Conservation (phyloP, 2,113 vertebrate genomes). For the Cheirogaleus medius region DNA sequence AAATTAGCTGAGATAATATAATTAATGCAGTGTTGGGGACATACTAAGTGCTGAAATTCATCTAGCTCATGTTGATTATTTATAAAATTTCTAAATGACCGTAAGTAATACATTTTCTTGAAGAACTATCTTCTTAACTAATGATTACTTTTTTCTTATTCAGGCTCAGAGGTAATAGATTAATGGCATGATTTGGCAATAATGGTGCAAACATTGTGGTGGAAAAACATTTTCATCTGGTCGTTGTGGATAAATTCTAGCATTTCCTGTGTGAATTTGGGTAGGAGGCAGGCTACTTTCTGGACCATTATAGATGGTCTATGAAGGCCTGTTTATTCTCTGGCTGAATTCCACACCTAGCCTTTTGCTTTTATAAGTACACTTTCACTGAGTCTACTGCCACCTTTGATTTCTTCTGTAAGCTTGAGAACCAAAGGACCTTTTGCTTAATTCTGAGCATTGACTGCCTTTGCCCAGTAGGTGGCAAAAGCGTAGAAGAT, state of each 20-base stretch:
- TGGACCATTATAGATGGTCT: neutral
- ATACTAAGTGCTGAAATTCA: neutral
- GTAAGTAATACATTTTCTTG: neutral
- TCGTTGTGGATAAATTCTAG: neutral
- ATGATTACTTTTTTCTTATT: neutral
- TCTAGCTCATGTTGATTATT: neutral
- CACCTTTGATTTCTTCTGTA: neutral
- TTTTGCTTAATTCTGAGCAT: neutral
- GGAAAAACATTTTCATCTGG: neutral
- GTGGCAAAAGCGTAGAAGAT: neutral
- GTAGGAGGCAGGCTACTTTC: neutral
- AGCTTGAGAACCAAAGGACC: neutral
- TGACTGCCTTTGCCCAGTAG: neutral
- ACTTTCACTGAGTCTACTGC: neutral
- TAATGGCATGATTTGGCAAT: neutral
- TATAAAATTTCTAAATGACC: neutral
- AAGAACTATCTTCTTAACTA: neutral
- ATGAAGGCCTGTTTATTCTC: neutral
- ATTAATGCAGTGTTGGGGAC: neutral
- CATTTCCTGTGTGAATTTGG: neutral
- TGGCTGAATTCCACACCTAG: neutral
- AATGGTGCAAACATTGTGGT: neutral
- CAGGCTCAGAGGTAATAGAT: neutral
- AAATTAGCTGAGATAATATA: neutral
- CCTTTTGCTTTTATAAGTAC: neutral